These are phyloP conservation scores for Myopa testacea DNA, from an alignment of 2,888 invertebrate genomes.

Conservation along the genomic window DNA sequence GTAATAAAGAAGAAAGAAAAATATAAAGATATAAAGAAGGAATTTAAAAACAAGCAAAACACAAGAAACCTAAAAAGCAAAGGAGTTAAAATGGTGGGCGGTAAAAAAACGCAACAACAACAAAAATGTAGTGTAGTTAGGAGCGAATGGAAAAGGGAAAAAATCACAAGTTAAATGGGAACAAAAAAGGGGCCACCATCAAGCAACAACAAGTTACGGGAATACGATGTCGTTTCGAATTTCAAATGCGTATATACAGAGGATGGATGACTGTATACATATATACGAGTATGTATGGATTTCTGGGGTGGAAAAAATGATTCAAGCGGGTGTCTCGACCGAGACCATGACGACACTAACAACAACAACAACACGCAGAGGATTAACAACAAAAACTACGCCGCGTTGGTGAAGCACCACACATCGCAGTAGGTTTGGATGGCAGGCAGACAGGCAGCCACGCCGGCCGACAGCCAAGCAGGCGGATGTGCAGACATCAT, in stretches of 20 bases:
- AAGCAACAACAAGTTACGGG: slow-evolving; percentile 10
- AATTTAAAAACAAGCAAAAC: neutral
- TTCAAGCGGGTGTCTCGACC: slow-evolving; percentile 34
- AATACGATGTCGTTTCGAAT: slow-evolving; percentile 14
- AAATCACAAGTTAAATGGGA: slow-evolving; percentile 4
- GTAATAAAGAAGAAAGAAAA: neutral
- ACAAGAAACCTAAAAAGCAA: neutral
- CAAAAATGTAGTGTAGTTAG: neutral
- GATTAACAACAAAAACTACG: slow-evolving; percentile 27
- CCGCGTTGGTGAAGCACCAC: slow-evolving; percentile 14
- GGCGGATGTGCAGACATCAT: neutral
- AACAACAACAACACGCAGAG: slow-evolving; percentile 3
- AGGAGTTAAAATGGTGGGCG: slow-evolving; percentile 9
- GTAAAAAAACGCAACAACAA: neutral
- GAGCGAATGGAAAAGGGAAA: neutral
- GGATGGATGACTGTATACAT: neutral
- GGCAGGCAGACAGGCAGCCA: slow-evolving; percentile 18
- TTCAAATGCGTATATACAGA: neutral
- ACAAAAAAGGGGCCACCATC: slow-evolving; percentile 3
- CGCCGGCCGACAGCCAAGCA: slow-evolving; percentile 7
- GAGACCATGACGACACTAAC: slow-evolving; percentile 33
- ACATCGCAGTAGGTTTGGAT: slow-evolving; percentile 5
- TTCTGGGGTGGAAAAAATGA: slow-evolving; percentile 43
- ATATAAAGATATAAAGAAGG: neutral
- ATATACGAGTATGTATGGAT: neutral